phyloP scores from a whole-genome alignment of 2,113 vertebrate species.

The Emydocephalus ijimae region DNA sequence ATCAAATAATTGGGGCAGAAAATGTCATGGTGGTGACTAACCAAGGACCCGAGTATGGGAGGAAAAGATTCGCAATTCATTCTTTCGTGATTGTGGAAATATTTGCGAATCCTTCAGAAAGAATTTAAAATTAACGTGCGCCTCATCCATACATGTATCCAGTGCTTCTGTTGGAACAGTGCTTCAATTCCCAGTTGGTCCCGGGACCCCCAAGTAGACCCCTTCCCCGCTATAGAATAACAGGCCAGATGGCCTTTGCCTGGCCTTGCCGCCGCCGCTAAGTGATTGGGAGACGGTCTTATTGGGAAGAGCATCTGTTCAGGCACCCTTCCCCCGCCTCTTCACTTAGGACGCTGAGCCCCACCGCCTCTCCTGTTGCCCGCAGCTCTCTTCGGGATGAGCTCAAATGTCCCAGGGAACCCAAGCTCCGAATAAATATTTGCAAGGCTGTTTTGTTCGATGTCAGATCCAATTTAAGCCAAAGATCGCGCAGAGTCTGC shows the following conservation, averaged over 20 bases:
- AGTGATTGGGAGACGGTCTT: slow-evolving; percentile 13
- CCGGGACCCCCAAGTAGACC: background rate
- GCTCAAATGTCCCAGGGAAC: background rate
- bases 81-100: background rate
- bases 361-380: slow-evolving; percentile 4
- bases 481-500: background rate
- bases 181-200: slow-evolving; percentile 11
- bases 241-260: slow-evolving; percentile 43
- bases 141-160: background rate
- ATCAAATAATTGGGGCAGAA: background rate
- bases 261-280: background rate
- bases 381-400: slow-evolving; percentile 40
- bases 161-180: background rate
- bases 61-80: background rate
- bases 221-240: slow-evolving; percentile 14
- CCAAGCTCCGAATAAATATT: slow-evolving; percentile 1
- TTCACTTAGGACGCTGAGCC: background rate
- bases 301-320: slow-evolving; percentile 42
- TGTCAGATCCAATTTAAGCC: background rate
- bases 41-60: background rate
- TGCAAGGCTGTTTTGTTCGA: background rate
- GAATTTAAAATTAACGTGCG: background rate
- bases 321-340: background rate
- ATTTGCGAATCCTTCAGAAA: background rate
- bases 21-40: background rate